Percentiles rank a stretch among this genome's conserved stretches.
Conservation (phyloP, 1,140 invertebrate species). For the Platyscapa corneri region DNA sequence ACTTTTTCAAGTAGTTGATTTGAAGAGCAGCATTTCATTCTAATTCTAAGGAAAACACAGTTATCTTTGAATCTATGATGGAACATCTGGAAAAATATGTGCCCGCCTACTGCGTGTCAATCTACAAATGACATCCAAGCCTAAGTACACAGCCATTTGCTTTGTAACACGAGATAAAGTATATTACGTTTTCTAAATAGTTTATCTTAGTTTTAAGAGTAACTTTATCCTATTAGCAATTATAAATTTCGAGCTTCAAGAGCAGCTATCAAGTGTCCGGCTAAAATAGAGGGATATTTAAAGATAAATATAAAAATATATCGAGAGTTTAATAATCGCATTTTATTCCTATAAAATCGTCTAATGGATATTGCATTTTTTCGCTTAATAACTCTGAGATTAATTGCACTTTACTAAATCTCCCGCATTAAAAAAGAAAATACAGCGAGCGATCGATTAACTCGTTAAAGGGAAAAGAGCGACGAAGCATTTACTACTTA, state of each 20-base stretch:
- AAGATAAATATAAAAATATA: not conserved
- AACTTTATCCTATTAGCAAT: not conserved
- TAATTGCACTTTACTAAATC: not conserved
- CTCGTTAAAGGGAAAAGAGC: not conserved
- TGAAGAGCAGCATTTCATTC: not conserved
- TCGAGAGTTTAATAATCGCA: not conserved
- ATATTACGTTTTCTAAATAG: not conserved
- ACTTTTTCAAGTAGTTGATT: not conserved
- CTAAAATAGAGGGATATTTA: not conserved
- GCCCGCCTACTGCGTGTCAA: not conserved
- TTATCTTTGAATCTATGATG: not conserved
- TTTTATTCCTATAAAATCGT: not conserved
- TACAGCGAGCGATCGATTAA: not conserved
- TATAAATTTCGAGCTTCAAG: not conserved
- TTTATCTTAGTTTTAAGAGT: not conserved
- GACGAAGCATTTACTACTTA: not conserved
- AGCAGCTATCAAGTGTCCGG: not conserved
- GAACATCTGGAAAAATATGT: slow-evolving; percentile 15
- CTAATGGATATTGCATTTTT: not conserved
- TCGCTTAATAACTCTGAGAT: not conserved
- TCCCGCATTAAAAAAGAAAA: not conserved
- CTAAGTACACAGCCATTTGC: not conserved
- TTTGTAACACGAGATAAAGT: not conserved
- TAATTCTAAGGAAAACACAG: not conserved
- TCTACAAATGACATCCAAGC: not conserved